Evolutionary conservation across 2,797 vertebrate species (phyloP).

Genomic region (Enteromius mattozi): DNA sequence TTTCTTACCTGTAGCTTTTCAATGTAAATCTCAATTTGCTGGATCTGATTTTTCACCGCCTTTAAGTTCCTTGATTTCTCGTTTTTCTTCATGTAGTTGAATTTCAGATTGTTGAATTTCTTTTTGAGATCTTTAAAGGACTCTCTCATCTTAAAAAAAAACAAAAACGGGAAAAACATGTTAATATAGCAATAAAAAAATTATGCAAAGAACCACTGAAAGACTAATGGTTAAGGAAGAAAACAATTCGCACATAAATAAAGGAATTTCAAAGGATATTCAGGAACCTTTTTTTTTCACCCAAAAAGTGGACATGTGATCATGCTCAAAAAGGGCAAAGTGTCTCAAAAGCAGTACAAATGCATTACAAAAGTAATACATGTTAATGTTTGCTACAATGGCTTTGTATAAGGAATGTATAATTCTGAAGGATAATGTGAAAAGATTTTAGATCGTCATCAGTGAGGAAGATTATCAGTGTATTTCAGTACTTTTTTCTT

Average conservation of each 20-base stretch:
- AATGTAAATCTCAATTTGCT: constrained; percentile 81
- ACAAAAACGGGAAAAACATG: not conserved
- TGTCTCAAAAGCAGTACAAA: not conserved
- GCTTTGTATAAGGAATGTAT: not conserved
- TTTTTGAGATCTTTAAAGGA: constrained; percentile 89
- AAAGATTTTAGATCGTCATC: not conserved
- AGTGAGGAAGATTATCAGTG: not conserved
- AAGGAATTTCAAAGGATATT: not conserved
- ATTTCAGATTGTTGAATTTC: constrained; percentile 90
- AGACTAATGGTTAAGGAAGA: not conserved
- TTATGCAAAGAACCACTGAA: not conserved
- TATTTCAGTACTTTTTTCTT: not conserved
- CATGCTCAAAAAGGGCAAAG: not conserved
- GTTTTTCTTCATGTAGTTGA: constrained; percentile 86
- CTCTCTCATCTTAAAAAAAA: constrained; percentile 79
- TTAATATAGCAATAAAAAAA: not conserved
- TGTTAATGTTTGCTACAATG: not conserved
- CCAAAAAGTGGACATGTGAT: not conserved
- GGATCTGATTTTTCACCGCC: constrained; percentile 83
- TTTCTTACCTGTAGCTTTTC: constrained; percentile 84
- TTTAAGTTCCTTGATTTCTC: constrained; percentile 85
- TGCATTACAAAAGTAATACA: not conserved
- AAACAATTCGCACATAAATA: not conserved
- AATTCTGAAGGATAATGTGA: not conserved
- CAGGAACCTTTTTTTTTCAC: not conserved